A percentile compares a stretch with the other conserved stretches of the same genome.
These are phyloP conservation scores for Nipponia nippon DNA, from an alignment of 2,113 vertebrate species.

Conservation along the genomic window DNA sequence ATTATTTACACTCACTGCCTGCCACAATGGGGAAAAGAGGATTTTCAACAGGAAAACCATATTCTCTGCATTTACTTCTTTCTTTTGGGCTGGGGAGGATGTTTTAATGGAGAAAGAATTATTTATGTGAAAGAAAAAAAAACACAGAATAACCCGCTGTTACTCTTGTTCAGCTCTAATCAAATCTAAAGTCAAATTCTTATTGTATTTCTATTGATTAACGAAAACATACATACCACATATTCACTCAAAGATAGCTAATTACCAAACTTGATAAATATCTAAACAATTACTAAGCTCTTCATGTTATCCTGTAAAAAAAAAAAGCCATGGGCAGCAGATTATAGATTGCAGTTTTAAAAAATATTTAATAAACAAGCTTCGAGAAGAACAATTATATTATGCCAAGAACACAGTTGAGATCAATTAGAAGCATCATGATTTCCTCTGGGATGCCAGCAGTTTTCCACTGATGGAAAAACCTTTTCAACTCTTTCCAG, in stretches of 20 bases:
- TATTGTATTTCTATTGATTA: not conserved
- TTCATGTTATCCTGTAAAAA: not conserved
- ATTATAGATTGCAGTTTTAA: not conserved
- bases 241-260: not conserved
- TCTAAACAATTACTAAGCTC: not conserved
- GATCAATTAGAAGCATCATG: not conserved
- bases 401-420: not conserved
- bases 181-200: not conserved
- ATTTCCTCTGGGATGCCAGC: constrained; percentile 19
- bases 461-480: constrained; percentile 6
- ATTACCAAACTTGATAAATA: constrained; percentile 10
- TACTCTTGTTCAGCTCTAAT: not conserved
- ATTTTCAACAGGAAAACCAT: not conserved
- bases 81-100: not conserved
- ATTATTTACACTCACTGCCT: not conserved
- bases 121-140: not conserved
- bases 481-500: not conserved
- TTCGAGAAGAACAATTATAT: not conserved
- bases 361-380: not conserved
- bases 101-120: not conserved
- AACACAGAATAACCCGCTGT: not conserved
- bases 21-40: not conserved
- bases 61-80: not conserved
- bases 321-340: not conserved
- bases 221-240: not conserved